Evolutionary conservation across 2,888 invertebrate genomes (phyloP).

Genomic region (Drosophila yooni): DNA sequence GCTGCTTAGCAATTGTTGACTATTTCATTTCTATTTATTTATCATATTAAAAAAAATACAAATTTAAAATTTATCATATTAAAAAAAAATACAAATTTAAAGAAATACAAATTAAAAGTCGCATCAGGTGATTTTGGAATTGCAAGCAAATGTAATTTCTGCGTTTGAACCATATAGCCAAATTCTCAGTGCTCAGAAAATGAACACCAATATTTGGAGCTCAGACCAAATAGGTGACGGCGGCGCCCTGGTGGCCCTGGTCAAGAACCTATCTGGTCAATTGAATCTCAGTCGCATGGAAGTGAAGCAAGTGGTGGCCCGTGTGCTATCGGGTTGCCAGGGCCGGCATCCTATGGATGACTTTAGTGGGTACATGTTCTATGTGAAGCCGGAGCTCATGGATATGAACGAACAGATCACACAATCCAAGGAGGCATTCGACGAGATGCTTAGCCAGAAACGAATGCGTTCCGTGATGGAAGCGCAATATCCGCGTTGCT

Average conservation of each 20-base stretch:
- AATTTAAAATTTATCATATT: background rate
- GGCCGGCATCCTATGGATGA: constrained; percentile 54
- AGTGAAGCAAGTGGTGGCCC: constrained; percentile 59
- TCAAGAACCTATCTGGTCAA: constrained; percentile 61
- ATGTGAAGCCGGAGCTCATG: constrained; percentile 51
- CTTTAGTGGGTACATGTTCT: constrained; percentile 58
- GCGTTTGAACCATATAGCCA: background rate
- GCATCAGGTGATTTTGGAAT: constrained; percentile 8
- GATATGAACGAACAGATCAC: constrained; percentile 54
- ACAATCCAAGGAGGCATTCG: constrained; percentile 68
- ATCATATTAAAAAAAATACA: constrained; percentile 17
- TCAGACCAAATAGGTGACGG: constrained; percentile 49
- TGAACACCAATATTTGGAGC: constrained; percentile 59
- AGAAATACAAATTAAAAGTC: background rate
- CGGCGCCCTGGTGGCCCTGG: constrained; percentile 59
- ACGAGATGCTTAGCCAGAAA: constrained; percentile 48
- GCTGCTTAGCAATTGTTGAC: background rate
- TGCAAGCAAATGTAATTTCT: constrained; percentile 10
- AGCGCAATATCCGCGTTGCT: background rate
- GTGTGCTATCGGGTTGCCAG: constrained; percentile 58
- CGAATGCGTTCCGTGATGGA: background rate
- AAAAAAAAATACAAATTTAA: constrained; percentile 15
- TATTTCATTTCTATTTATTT: background rate
- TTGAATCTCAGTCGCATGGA: constrained; percentile 43
- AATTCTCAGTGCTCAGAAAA: constrained; percentile 10